Base-by-base conservation (phyloP, 2,888 invertebrate species). In the Ernsta delagoae region DNA sequence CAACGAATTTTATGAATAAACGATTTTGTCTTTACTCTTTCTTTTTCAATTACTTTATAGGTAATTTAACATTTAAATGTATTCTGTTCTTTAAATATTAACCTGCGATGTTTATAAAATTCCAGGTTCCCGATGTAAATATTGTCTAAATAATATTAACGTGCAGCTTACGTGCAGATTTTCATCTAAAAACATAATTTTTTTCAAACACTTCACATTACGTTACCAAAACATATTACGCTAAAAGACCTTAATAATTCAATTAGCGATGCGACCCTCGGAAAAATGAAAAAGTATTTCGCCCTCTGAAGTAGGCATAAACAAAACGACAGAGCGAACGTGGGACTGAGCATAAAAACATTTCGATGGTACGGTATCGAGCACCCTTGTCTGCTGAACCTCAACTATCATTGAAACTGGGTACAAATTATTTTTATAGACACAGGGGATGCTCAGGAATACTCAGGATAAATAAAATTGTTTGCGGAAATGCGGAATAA, bases 351-450 rank as follows among this genome's bases (percentile, higher is more conserved):
- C 36, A 36, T 54, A 31, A 60, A 66, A 60, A 66, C 53, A 66
- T 66, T 66, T 66, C 54, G 60, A 61, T 67, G 61, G 36, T 11
- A 68, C 34, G 39, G 43, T 68, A 57, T 68, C 62, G 62, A 68
- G 61, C 62, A 50, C 68, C n/a, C 68, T 68, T 12, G 61, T 61
- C 61, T 68, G 56, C 50, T 24, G 61, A 68, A 48, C 61, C 68
- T 62, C 68, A 60, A 68, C 57, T 68, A 68, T 62, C 68, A 68
- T 68, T 68, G 68, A 68, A 68, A 62, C 57, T 5, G 62, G 61
- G 45, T 62, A 68, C 68, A 68, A 68, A 68, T 68, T 68, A 68
- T 62, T 62, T 68, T 62, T 56, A 67, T 61, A 67, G 67, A 56
- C 66, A 54, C 61, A 9, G 45, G 68, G 48, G 68, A 67, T 45